Base-by-base conservation (phyloP, 2,888 invertebrate species). In the Steinernema carpocapsae region DNA sequence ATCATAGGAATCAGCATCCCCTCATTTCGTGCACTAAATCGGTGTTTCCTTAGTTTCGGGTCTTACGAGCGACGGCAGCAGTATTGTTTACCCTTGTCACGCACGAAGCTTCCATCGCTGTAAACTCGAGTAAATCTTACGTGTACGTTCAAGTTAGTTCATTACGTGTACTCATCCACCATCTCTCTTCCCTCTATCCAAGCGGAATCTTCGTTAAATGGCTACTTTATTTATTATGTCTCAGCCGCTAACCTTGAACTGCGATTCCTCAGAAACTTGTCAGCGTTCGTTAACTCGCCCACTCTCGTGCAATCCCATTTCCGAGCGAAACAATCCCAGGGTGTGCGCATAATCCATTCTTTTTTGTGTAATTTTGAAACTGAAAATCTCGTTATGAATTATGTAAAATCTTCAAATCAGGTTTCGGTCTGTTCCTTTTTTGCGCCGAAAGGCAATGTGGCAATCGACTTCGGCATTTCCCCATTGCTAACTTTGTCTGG, bases 1-100 rank as follows among this genome's bases (percentile, higher is more conserved):
- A 22, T 64, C 17, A 64, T 64, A 64, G 64, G 26, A 64, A 26
- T 22, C 19, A n/a, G 17, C n/a, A n/a, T 29, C 32, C 19, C 19
- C 48, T 48, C 48, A 48, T n/a, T 64, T 64, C 64, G 64, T 64
- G 64, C 64, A 26, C 64, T 64, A 26, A 26, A 29, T 64, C 64
- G 64, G 64, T 64, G 64, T 64, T 64, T 26, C 3, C 24, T 32
- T 64, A 64, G 64, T 64, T 64, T 64, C 64, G 64, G 64, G 32
- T 64, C 64, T 64, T 64, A 64, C 64, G 17, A 64, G 64, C 29
- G 37, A 29, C 29, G 64, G 37, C 64, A 64, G 37, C 64, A 64
- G 32, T 17, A 22, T 7, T 52, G 12, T 64, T 56, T 24, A 56
- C 14, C 14, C 26, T 56, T 56, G 22, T 56, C 29, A 32, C 37